A percentile compares a stretch with the other conserved stretches of the same genome.
Evolutionary conservation across 2,888 invertebrate genomes (phyloP).

Genomic region (Druceiella hillmani): DNA sequence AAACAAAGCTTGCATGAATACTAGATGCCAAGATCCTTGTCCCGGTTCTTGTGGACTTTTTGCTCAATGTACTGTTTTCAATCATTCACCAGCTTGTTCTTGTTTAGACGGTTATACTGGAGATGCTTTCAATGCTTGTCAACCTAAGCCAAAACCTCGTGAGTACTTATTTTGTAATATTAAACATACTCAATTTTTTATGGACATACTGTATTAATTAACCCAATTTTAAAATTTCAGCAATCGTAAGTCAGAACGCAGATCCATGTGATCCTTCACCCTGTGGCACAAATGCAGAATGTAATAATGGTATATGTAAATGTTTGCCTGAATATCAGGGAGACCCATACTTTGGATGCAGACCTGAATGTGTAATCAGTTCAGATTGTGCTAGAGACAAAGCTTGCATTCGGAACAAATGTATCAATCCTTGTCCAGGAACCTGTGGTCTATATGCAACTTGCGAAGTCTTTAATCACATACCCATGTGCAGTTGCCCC

Average conservation of each 20-base stretch:
- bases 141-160: no score
- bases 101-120: constrained; percentile 68
- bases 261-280: constrained; percentile 63
- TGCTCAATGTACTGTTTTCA: constrained; percentile 73
- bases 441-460: constrained; percentile 70
- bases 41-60: constrained; percentile 72
- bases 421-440: constrained; percentile 70
- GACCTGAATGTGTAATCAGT: constrained; percentile 76
- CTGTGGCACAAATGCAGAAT: constrained; percentile 67
- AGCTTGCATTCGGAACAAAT: constrained; percentile 69
- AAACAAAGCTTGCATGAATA: constrained; percentile 69
- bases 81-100: constrained; percentile 78
- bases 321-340: constrained; percentile 72
- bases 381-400: constrained; percentile 64
- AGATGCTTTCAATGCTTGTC: constrained; percentile 62
- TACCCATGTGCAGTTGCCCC: constrained; percentile 56
- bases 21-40: constrained; percentile 76
- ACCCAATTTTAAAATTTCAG: no score
- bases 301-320: constrained; percentile 61
- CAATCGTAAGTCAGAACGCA: no score
- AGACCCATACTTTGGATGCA: constrained; percentile 70
- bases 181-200: no score
- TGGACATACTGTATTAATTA: no score
- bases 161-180: no score
- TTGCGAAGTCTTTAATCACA: constrained; percentile 63